Evolutionary conservation across 2,888 invertebrate species (phyloP).

Genomic region (Thysanoteuthis rhombus): DNA sequence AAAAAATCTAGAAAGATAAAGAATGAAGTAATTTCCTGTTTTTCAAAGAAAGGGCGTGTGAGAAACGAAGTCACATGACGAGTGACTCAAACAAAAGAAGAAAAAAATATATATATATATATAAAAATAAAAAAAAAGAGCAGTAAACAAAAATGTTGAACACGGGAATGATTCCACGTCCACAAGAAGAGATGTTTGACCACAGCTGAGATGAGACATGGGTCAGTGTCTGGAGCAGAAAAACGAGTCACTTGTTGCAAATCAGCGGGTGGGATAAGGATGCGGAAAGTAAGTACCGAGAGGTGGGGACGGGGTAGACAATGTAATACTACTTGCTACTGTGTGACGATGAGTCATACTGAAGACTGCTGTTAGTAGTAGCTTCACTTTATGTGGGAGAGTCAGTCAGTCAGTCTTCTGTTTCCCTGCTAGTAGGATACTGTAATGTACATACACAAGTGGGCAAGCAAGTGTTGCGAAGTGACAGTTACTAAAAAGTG

Average conservation of each 20-base stretch:
- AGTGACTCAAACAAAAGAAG: not conserved
- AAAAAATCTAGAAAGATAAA: not conserved
- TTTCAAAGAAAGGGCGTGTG: not conserved
- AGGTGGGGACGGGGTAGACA: not conserved
- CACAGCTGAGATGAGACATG: not conserved
- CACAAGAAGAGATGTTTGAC: not conserved
- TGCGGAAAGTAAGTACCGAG: not conserved
- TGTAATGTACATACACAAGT: not conserved
- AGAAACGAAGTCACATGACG: not conserved
- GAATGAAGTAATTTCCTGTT: not conserved
- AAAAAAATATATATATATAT: too few relatives aligned
- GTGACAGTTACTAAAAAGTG: not conserved
- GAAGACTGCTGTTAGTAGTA: not conserved
- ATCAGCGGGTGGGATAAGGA: not conserved
- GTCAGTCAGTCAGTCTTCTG: too few relatives aligned
- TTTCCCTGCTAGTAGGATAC: not conserved
- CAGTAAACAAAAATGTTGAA: not conserved
- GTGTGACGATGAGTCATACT: slow-evolving; percentile 12
- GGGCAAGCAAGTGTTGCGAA: too few relatives aligned
- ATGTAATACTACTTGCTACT: not conserved
- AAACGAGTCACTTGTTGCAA: not conserved
- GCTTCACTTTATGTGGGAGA: not conserved
- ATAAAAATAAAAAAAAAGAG: not conserved
- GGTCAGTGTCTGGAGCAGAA: not conserved
- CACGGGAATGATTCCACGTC: not conserved